Evolutionary conservation across 1,140 invertebrate species (phyloP), one percentile per base, ranked within the genome.

Genomic region (Triops cancriformis): DNA sequence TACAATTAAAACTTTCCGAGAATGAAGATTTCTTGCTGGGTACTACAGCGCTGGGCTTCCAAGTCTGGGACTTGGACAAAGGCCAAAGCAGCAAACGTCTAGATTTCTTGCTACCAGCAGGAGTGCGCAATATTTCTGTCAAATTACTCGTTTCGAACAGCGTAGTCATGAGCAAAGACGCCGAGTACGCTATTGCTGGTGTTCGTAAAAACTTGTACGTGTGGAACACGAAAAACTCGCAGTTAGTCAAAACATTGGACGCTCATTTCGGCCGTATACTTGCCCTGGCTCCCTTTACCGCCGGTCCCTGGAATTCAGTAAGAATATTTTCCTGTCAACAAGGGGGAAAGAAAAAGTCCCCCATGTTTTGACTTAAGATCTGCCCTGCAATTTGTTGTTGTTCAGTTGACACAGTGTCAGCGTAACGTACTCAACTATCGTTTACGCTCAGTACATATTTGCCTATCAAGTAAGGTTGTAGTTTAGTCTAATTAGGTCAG

Each of bases 211-310:
- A 93, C 85, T 85, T 99, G 0, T 99, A 98, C 83, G 93, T 98
- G 0, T 99, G 96, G 96, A 92, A 91, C 82, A 86, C 97, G 14
- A 87, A 89, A 80, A 90, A 88, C 3, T 88, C 88, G 0, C 89
- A 94, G 79, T 86, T 98, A 76, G 89, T 98, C 1, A 98, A 98
- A 86, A 89, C 94, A 6, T 84, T 99, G 14, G 97, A 99, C 82
- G 97, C 97, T 0, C 97, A 99, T 85, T 99, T 98, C 83, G 96
- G 95, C 0, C 87, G 97, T 78, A 98, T 99, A 11, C 95, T 98
- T 73, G 93, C 96, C 81, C 85, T 98, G 74, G 91, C 93, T 80
- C 89, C 94, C 0, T 83, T 96, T 9, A 95, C 92, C 18, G 89
- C 94, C 72, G 93, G 93, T 1, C 90, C 92, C 79, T 96, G 96